These are phyloP conservation scores for Parasteatoda tepidariorum DNA, from an alignment of 1,140 invertebrate genomes.

Conservation along the genomic window DNA sequence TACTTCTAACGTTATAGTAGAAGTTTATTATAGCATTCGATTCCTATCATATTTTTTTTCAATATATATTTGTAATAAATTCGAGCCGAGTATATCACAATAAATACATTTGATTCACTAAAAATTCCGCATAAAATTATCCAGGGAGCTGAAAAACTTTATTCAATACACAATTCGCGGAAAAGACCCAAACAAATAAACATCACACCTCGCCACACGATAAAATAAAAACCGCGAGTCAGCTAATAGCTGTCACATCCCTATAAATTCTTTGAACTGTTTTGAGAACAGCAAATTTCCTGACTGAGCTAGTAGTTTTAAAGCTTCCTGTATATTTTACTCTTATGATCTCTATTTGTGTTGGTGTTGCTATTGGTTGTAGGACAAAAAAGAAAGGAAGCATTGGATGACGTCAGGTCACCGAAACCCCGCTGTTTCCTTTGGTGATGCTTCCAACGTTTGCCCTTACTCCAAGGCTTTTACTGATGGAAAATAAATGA, in stretches of 20 bases:
- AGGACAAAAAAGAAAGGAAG: neutral
- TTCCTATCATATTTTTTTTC: too few relatives aligned
- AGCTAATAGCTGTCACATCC: neutral
- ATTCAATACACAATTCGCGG: too few relatives aligned
- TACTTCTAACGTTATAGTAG: too few relatives aligned
- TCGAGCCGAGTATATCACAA: too few relatives aligned
- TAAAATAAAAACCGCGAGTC: neutral
- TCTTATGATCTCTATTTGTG: neutral
- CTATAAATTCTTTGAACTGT: neutral
- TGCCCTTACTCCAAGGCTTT: neutral
- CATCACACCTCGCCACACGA: neutral
- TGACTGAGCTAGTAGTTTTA: neutral
- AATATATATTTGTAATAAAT: too few relatives aligned
- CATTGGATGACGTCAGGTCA: neutral
- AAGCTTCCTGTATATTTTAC: neutral
- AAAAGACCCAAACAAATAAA: neutral
- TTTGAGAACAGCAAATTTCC: neutral
- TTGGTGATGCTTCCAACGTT: neutral
- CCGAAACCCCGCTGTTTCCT: neutral
- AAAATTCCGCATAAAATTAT: too few relatives aligned
- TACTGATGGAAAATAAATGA: neutral
- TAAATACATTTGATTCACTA: too few relatives aligned
- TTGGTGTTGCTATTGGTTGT: neutral
- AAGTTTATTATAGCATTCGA: too few relatives aligned
- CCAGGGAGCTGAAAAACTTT: too few relatives aligned